Conservation (phyloP, 2,113 vertebrate species). For the Sinocyclocheilus rhinocerous region DNA sequence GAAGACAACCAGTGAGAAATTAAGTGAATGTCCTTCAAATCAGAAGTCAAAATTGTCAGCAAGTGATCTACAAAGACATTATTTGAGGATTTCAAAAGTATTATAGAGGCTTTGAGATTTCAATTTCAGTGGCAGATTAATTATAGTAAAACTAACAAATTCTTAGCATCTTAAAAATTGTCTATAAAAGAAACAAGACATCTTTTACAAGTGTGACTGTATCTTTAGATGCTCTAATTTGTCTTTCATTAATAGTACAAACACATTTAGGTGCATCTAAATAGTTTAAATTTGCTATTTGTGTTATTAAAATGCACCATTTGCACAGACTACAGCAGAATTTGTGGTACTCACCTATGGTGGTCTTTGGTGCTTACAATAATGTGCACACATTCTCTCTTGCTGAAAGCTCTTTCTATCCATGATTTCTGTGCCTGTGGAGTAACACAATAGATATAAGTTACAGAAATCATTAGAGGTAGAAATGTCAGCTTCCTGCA, state of each 20-base stretch:
- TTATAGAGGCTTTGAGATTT: neutral
- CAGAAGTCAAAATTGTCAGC: neutral
- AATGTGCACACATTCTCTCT: conserved; percentile 98
- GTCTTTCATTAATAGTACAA: neutral
- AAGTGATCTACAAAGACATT: neutral
- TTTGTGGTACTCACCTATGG: conserved; percentile 88
- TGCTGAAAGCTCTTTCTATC: conserved; percentile 99
- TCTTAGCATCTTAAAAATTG: neutral
- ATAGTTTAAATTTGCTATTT: neutral
- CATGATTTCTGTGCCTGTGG: conserved; percentile 98
- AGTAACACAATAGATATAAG: conserved; percentile 57
- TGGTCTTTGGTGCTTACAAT: conserved; percentile 99
- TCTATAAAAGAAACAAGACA: neutral
- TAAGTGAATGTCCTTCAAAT: neutral
- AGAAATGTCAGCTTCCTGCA: conserved; percentile 7
- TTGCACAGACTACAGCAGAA: neutral
- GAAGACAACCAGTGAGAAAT: conserved; percentile 5
- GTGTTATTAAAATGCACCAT: neutral
- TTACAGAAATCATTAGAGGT: conserved; percentile 12
- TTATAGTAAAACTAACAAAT: neutral
- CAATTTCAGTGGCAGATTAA: neutral
- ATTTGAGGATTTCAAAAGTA: neutral
- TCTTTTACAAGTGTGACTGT: neutral
- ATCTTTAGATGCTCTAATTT: neutral
- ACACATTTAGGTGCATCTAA: neutral